Evolutionary conservation across 2,888 invertebrate species (phyloP).

Genomic region (Chrysina gloriosa): DNA sequence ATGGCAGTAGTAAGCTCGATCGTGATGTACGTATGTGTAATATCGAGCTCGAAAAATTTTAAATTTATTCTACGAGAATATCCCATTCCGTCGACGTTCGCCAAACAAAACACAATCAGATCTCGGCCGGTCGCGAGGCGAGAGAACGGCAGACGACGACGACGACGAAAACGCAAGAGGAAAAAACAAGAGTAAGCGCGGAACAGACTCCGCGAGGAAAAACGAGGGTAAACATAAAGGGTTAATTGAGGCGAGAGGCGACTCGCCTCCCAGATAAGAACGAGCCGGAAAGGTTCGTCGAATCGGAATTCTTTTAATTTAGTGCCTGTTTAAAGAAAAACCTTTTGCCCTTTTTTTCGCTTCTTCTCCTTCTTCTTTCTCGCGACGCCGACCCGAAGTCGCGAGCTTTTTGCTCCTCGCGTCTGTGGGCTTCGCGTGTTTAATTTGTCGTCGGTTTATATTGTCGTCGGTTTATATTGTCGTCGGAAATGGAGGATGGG

Average conservation of each 20-base stretch:
- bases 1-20: no score
- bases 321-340: slow-evolving; percentile 63
- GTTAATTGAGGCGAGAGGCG: slow-evolving; percentile 33
- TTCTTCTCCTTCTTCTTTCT: background rate
- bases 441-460: slow-evolving; percentile 63
- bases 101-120: slow-evolving; percentile 2
- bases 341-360: slow-evolving; percentile 47
- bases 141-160: background rate
- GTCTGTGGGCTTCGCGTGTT: slow-evolving; percentile 49
- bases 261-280: slow-evolving; percentile 11
- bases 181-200: slow-evolving; percentile 4
- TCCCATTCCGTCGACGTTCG: no score
- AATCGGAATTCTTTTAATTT: slow-evolving; percentile 64
- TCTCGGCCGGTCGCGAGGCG: background rate
- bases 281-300: slow-evolving; percentile 44
- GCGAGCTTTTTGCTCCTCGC: slow-evolving; percentile 48
- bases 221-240: slow-evolving; percentile 38
- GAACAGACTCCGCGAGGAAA: background rate
- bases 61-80: no score
- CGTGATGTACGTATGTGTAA: no score
- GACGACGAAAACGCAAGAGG: background rate
- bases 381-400: background rate
- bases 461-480: slow-evolving; percentile 57
- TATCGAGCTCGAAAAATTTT: no score
- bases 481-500: background rate